These are phyloP conservation scores for Eucriotettix oculatus DNA, from an alignment of 2,888 invertebrate genomes.

Conservation along the genomic window DNA sequence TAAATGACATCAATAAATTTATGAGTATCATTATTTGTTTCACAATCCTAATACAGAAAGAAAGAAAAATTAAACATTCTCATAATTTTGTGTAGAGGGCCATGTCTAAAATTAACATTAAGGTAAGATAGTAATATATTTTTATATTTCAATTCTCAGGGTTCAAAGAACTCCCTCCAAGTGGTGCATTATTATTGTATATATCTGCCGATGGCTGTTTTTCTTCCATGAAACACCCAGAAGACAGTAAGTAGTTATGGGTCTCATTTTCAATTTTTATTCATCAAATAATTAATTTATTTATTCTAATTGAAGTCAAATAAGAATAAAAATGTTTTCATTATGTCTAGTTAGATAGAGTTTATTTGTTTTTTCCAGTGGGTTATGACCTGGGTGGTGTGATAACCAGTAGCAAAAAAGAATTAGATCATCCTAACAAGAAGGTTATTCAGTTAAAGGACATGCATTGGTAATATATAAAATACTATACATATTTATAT, in stretches of 20 bases:
- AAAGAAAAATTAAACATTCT: no score
- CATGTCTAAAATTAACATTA: no score
- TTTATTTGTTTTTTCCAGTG: slow-evolving; percentile 32
- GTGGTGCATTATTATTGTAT: slow-evolving; percentile 80
- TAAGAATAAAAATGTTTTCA: not conserved
- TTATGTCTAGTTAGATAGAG: not conserved
- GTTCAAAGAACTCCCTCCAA: slow-evolving; percentile 82
- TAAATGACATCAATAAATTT: no score
- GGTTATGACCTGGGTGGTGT: slow-evolving; percentile 87
- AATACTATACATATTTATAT: no score
- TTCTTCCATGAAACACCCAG: slow-evolving; percentile 66
- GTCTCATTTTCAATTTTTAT: no score
- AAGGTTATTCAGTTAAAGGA: slow-evolving; percentile 27
- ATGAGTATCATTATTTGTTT: no score
- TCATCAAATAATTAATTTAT: not conserved
- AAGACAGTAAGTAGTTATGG: slow-evolving; percentile 52
- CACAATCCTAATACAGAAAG: no score
- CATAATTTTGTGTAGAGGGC: no score
- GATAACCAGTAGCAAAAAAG: slow-evolving; percentile 71
- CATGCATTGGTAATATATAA: slow-evolving; percentile 29
- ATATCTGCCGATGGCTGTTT: slow-evolving; percentile 86
- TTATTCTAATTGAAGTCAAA: not conserved
- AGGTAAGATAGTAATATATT: not conserved
- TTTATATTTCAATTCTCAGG: slow-evolving; percentile 27
- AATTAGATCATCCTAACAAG: slow-evolving; percentile 37